Evolutionary conservation across 2,113 vertebrate genomes (phyloP).

Genomic region (Cyanocitta stelleri): DNA sequence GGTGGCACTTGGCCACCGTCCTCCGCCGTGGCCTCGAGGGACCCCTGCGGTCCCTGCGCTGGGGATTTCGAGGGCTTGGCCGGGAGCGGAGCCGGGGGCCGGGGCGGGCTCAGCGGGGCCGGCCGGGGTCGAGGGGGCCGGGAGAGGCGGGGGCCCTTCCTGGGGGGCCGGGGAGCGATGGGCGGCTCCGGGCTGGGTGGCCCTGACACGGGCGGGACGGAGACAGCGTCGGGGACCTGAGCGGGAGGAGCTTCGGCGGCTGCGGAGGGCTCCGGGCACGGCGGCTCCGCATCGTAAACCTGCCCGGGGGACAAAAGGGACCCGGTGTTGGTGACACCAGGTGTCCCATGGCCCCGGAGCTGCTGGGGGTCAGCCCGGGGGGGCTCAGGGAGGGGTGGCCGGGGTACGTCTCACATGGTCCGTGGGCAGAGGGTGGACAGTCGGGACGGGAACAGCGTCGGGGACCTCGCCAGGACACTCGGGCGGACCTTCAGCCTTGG

Average conservation of each 20-base stretch:
- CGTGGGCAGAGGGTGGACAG: not conserved
- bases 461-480: not conserved
- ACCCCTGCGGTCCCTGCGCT: too few species aligned
- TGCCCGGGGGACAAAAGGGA: not conserved
- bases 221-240: not conserved
- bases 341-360: not conserved
- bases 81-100: not conserved
- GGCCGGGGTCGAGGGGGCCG: not conserved
- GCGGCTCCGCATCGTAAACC: not conserved
- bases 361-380: not conserved
- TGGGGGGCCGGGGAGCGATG: fast-evolving
- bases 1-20: fast-evolving
- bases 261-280: not conserved
- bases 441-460: not conserved
- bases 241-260: not conserved
- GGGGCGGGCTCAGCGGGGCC: fast-evolving
- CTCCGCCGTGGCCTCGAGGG: fast-evolving
- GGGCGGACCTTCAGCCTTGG: too few species aligned
- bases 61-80: not conserved
- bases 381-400: not conserved
- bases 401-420: slow-evolving; percentile 31
- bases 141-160: too few species aligned
- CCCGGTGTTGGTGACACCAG: not conserved
- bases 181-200: fast-evolving
- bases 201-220: fast-evolving